Percentiles rank a stretch among this genome's conserved stretches.
phyloP scores from a whole-genome alignment of 2,797 vertebrate genomes.

The Lagocephalus sceleratus region DNA sequence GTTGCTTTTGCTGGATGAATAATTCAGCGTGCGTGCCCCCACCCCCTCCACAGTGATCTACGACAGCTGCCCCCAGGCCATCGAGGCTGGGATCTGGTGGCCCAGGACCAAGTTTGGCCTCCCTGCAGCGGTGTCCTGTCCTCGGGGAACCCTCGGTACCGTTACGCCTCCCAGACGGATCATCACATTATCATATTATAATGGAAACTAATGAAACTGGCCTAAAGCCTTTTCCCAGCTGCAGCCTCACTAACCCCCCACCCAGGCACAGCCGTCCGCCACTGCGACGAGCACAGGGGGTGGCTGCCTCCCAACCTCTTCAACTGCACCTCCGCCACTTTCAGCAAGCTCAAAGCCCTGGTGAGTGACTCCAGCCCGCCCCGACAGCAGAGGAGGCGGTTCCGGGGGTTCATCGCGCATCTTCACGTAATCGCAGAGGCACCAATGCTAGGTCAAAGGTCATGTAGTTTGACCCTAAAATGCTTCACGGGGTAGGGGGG shows the following conservation, averaged over 20 bases:
- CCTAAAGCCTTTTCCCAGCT: constrained; percentile 54
- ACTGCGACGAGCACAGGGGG: constrained; percentile 94
- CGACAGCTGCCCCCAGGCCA: constrained; percentile 93
- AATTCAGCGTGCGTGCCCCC: background rate
- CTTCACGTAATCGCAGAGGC: no score
- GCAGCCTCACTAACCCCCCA: constrained; percentile 23
- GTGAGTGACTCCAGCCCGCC: constrained; percentile 63
- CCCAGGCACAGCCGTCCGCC: constrained; percentile 88
- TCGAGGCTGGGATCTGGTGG: constrained; percentile 93
- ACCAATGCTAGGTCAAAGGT: background rate
- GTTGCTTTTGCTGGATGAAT: background rate
- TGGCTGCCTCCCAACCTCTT: constrained; percentile 94
- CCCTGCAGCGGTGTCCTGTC: constrained; percentile 89
- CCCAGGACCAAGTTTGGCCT: constrained; percentile 93
- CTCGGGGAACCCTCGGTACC: constrained; percentile 87
- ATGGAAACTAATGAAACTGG: constrained; percentile 55
- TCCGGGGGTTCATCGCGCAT: background rate
- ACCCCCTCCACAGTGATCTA: constrained; percentile 84
- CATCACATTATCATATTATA: constrained; percentile 62
- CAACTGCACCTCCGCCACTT: constrained; percentile 89
- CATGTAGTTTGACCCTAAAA: background rate
- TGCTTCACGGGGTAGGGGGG: no score
- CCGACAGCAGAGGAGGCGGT: no score
- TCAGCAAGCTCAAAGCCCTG: constrained; percentile 83
- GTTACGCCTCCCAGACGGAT: constrained; percentile 33